phyloP scores from a whole-genome alignment of 37 sponge, comb jelly and placozoan genomes.

The Mnemiopsis leidyi region DNA sequence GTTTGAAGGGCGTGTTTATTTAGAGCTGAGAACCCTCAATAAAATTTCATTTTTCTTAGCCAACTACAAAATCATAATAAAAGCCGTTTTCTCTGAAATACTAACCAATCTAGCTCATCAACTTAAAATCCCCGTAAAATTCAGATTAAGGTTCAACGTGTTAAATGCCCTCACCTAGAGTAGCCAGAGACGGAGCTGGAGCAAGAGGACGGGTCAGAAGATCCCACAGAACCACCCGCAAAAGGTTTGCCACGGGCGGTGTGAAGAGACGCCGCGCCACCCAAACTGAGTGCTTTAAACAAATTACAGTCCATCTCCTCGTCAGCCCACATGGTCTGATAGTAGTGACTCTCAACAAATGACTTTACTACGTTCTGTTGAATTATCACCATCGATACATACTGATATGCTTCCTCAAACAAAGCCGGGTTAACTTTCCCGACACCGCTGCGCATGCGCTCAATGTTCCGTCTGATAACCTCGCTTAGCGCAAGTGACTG shows the following conservation, averaged over 20 bases:
- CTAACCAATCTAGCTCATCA: no score
- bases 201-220: not conserved
- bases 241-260: not conserved
- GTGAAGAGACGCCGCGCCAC: not conserved
- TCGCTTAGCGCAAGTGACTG: not conserved
- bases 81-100: no score
- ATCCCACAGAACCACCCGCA: not conserved
- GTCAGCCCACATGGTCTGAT: constrained; percentile 10
- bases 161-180: constrained; percentile 14
- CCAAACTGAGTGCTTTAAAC: constrained; percentile 17
- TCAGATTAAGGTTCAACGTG: no score
- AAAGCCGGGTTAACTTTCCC: not conserved
- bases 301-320: constrained; percentile 21
- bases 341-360: constrained; percentile 31
- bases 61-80: no score
- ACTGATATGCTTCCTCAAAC: constrained; percentile 30
- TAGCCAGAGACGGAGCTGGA: constrained; percentile 9
- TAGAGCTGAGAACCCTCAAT: no score
- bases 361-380: constrained; percentile 44
- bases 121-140: no score
- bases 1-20: no score
- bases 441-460: not conserved
- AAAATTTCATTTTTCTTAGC: no score
- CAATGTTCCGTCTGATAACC: not conserved
- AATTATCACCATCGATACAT: constrained; percentile 4